Percentiles rank a stretch among this genome's conserved stretches.
Conservation (phyloP, 1,140 invertebrate species). For the Aphelinus certus region DNA sequence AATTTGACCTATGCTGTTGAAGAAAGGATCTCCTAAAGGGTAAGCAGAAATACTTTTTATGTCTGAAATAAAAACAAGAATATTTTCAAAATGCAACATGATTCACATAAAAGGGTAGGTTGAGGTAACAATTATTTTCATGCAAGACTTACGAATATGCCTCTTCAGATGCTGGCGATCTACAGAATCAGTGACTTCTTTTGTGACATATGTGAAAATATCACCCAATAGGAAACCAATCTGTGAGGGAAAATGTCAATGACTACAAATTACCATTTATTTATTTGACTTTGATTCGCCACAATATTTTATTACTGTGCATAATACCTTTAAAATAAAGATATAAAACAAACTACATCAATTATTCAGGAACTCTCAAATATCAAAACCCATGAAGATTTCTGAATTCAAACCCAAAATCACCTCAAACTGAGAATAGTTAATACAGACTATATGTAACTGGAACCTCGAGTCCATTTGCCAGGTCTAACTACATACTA, state of each 20-base stretch:
- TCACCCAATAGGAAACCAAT: slow-evolving; percentile 75
- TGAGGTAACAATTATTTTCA: not conserved
- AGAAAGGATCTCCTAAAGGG: slow-evolving; percentile 65
- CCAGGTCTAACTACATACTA: no score
- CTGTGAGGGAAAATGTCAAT: slow-evolving; percentile 58
- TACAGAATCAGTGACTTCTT: slow-evolving; percentile 72
- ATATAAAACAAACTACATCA: not conserved
- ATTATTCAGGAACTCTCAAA: not conserved
- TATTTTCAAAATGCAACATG: slow-evolving; percentile 2
- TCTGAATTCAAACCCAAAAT: no score
- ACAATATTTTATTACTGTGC: no score
- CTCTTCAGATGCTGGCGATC: no score
- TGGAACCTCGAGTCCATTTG: no score
- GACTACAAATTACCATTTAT: no score
- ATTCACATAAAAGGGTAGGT: not conserved
- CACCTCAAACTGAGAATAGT: no score
- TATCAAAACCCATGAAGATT: not conserved
- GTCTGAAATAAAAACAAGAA: slow-evolving; percentile 51
- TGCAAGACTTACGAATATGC: not conserved
- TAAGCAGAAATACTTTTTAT: slow-evolving; percentile 69
- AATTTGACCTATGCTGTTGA: slow-evolving; percentile 67
- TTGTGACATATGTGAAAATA: slow-evolving; percentile 68
- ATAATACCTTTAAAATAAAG: no score
- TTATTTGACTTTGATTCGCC: no score
- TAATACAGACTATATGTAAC: no score